Evolutionary conservation across 2,113 vertebrate species (phyloP), one percentile per base, ranked within the genome.

Genomic region (Phalacrocorax pelagicus): DNA sequence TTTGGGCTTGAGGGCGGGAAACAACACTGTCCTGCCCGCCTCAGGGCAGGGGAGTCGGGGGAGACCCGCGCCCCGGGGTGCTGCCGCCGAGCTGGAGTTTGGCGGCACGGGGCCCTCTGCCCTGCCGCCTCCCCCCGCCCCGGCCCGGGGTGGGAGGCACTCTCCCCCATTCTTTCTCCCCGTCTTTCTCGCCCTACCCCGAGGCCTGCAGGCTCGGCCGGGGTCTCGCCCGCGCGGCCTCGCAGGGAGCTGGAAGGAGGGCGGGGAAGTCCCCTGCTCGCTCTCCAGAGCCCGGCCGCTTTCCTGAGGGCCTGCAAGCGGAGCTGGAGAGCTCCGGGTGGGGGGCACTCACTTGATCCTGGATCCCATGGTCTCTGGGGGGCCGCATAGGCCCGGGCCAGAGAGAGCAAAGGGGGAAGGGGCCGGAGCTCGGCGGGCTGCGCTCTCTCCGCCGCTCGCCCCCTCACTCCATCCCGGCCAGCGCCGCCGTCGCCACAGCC

Each of bases 311-410:
- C 90, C 87, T 57, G 87, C 46, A 6, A 69, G 71, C 57, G 62
- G 40, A 90, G 32, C 90, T 66, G 93, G 55, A 49, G 93, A 86
- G 91, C 96, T 91, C 65, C 77, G 77, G 86, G 95, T 74, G 77
- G 86, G 95, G 93, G 70, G 70, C 97, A 98, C 98, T 98, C 98
- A 98, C 98, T 98, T 98, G 97, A 98, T 98, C 97, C 98, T 97
- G 98, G 98, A 98, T 96, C 98, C 98, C 98, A 98, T 98, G 98
- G 97, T 98, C 97, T 97, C 98, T 90, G 89, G 95, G 96, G 96
- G 97, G 96, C 98, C 98, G 97, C 98, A 98, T 98, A 98, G 97
- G 94, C 97, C 97, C 97, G 65, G 63, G 85, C 80, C 86, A 83
- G 29, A 69, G 91, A 88, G 65, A 54, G 24, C 49, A 30, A 27